Conservation (phyloP, 2,888 invertebrate species). For the Lithophane ornitopus region DNA sequence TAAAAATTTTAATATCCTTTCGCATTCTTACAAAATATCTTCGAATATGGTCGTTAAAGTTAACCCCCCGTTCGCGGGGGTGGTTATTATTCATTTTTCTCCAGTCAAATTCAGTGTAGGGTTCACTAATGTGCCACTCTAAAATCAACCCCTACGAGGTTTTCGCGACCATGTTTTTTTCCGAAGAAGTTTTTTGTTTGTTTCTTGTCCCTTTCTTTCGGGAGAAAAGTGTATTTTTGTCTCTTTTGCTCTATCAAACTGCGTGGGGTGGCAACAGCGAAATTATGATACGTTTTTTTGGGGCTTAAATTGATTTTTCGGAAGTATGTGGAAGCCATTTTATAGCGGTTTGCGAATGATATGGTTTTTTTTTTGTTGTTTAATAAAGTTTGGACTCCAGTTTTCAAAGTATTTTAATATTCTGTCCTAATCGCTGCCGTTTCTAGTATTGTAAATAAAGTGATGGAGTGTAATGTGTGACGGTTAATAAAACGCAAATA, state of each 20-base stretch:
- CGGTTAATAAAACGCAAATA: neutral
- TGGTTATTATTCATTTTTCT: conserved; percentile 89
- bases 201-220: conserved; percentile 72
- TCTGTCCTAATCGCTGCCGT: neutral
- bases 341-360: conserved; percentile 73
- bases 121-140: conserved; percentile 88
- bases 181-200: conserved; percentile 86
- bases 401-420: too few relatives aligned
- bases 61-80: conserved; percentile 71
- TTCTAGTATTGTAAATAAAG: neutral
- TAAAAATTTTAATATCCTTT: conserved; percentile 77
- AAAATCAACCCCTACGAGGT: conserved; percentile 86
- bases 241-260: conserved; percentile 79
- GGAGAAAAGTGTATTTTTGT: conserved; percentile 56
- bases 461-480: too few relatives aligned
- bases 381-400: conserved; percentile 7
- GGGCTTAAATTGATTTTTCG: conserved; percentile 89
- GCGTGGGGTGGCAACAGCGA: conserved; percentile 85
- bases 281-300: conserved; percentile 90
- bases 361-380: conserved; percentile 46
- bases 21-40: conserved; percentile 78
- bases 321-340: conserved; percentile 87
- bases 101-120: conserved; percentile 83
- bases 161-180: conserved; percentile 90
- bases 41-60: conserved; percentile 83